Conservation (phyloP, 2,888 invertebrate species). For the Xylota segnis region DNA sequence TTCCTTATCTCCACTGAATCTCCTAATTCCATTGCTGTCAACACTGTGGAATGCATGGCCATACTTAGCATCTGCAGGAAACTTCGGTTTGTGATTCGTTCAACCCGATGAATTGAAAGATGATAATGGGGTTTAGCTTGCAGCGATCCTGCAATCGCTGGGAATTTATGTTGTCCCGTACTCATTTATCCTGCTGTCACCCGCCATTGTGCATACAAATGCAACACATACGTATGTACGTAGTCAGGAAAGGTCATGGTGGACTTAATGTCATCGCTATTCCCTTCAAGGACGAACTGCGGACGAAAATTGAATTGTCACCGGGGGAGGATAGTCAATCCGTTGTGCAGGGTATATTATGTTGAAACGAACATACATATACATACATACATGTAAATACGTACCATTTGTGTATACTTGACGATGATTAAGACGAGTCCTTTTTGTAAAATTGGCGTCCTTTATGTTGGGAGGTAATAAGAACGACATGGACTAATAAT, state of each 20-base stretch:
- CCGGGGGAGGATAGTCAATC: background rate
- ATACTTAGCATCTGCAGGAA: background rate
- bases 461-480: too few species aligned
- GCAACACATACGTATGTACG: constrained; percentile 1
- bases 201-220: constrained; percentile 10
- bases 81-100: background rate
- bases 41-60: constrained; percentile 40
- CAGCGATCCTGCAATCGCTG: constrained; percentile 25
- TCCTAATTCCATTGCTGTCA: constrained; percentile 56
- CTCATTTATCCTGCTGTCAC: constrained; percentile 33
- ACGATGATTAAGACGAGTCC: too few species aligned
- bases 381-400: too few species aligned
- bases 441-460: too few species aligned
- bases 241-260: constrained; percentile 42
- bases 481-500: too few species aligned
- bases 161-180: constrained; percentile 22
- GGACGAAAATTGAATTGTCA: constrained; percentile 61
- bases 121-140: constrained; percentile 54
- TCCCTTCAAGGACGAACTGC: constrained; percentile 31
- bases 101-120: constrained; percentile 32
- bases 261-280: constrained; percentile 48
- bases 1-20: constrained; percentile 49
- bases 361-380: too few species aligned
- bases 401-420: too few species aligned
- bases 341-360: too few species aligned